Percentiles rank a stretch among this genome's conserved stretches.
phyloP scores from a whole-genome alignment of 2,888 invertebrate genomes.

The Lycocerus yunnanus region DNA sequence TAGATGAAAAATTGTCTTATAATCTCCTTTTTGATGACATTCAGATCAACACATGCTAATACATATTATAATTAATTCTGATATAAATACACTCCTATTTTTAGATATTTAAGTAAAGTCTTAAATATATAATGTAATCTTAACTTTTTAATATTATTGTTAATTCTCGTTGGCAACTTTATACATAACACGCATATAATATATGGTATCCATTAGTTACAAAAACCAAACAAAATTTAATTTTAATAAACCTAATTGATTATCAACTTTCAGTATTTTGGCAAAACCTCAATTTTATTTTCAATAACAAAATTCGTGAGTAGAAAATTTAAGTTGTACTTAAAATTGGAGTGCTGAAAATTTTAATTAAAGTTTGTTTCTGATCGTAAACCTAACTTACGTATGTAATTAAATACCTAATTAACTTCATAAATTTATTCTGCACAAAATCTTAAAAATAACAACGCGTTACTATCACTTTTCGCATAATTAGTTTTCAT shows the following conservation, averaged over 20 bases:
- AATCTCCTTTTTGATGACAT: neutral
- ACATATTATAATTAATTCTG: neutral
- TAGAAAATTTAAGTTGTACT: conserved; percentile 35
- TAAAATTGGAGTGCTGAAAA: conserved; percentile 17
- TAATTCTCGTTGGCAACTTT: neutral
- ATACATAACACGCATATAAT: conserved; percentile 6
- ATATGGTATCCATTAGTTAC: conserved; percentile 16
- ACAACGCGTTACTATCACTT: neutral
- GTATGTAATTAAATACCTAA: conserved; percentile 6
- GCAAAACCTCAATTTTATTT: conserved; percentile 39
- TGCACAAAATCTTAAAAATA: conserved; percentile 1
- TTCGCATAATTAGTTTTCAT: neutral
- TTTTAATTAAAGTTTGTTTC: conserved; percentile 16
- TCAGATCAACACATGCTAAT: neutral
- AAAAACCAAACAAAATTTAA: conserved; percentile 20
- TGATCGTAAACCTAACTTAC: conserved; percentile 8
- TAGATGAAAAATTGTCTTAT: too few species aligned
- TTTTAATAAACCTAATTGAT: conserved; percentile 39
- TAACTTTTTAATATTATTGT: neutral
- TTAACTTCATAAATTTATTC: neutral
- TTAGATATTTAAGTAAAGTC: neutral
- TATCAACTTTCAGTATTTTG: conserved; percentile 38
- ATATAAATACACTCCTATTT: neutral
- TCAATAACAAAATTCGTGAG: conserved; percentile 33
- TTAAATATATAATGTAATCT: neutral